Percentiles rank a stretch among this genome's conserved stretches.
Evolutionary conservation across 2,113 vertebrate species (phyloP).

Genomic region (Otolemur garnettii): DNA sequence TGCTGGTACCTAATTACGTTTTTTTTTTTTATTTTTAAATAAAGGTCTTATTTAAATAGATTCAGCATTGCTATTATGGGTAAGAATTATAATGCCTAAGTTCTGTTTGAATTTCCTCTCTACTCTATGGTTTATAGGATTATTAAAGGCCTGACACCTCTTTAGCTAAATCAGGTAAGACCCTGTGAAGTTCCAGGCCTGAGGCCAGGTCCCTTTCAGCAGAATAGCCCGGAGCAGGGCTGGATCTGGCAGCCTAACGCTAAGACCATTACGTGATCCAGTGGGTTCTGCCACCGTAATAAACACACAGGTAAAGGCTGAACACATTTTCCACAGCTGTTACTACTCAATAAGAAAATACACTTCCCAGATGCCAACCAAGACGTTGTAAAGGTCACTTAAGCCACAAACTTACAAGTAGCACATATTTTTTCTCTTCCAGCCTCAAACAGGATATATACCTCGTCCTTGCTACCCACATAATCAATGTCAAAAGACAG

Average conservation of each 20-base stretch:
- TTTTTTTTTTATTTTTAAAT: not conserved
- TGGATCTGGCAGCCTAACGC: not conserved
- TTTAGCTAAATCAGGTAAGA: conserved; percentile 27
- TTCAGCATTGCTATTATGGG: not conserved
- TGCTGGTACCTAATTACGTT: not conserved
- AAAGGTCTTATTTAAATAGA: not conserved
- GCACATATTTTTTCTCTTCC: not conserved
- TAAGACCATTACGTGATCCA: not conserved
- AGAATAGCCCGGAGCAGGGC: not conserved
- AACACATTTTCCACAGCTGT: conserved; percentile 24
- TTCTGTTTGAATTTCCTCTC: not conserved
- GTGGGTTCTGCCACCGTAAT: conserved; percentile 25
- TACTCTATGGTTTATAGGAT: not conserved
- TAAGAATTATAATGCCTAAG: not conserved
- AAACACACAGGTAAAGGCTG: not conserved
- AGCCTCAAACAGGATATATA: not conserved
- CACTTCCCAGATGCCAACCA: not conserved
- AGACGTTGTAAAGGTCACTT: conserved; percentile 55
- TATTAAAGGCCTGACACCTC: not conserved
- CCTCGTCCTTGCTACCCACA: not conserved
- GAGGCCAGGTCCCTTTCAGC: not conserved
- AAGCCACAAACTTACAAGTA: conserved; percentile 16
- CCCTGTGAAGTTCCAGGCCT: not conserved
- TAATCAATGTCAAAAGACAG: conserved; percentile 24
- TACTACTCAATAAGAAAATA: conserved; percentile 53